phyloP scores from a whole-genome alignment of 1,140 invertebrate species.

The Heterodera schachtii region DNA sequence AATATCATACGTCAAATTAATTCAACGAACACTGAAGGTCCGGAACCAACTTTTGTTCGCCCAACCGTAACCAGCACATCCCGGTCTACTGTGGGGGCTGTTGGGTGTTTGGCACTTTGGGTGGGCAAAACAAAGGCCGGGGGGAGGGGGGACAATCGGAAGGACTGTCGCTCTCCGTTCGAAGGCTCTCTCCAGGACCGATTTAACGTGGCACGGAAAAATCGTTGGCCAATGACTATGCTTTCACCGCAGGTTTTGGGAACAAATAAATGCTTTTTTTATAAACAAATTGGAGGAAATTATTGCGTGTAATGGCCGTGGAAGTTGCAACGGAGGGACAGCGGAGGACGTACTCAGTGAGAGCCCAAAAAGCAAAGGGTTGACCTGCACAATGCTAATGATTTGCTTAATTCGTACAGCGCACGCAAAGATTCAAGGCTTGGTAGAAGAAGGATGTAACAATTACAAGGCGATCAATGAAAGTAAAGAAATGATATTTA shows the following conservation, averaged over 20 bases:
- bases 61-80: slow-evolving; percentile 68
- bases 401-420: slow-evolving; percentile 49
- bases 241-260: slow-evolving; percentile 55
- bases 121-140: slow-evolving; percentile 27
- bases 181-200: slow-evolving; percentile 61
- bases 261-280: neutral
- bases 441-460: slow-evolving; percentile 70
- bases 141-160: no score
- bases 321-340: slow-evolving; percentile 68
- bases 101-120: slow-evolving; percentile 65
- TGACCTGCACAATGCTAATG: neutral
- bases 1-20: neutral
- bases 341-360: slow-evolving; percentile 62
- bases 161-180: slow-evolving; percentile 5
- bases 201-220: slow-evolving; percentile 64
- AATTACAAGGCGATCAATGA: slow-evolving; percentile 71
- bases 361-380: no score
- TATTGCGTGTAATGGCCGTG: slow-evolving; percentile 68
- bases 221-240: slow-evolving; percentile 63
- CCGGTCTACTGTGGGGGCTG: slow-evolving; percentile 64
- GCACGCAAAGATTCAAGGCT: slow-evolving; percentile 68
- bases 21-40: neutral
- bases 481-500: slow-evolving; percentile 45
- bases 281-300: slow-evolving; percentile 41
- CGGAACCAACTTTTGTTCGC: slow-evolving; percentile 66